Base-by-base conservation (phyloP, 2,888 invertebrate genomes). In the Alcis repandata region DNA sequence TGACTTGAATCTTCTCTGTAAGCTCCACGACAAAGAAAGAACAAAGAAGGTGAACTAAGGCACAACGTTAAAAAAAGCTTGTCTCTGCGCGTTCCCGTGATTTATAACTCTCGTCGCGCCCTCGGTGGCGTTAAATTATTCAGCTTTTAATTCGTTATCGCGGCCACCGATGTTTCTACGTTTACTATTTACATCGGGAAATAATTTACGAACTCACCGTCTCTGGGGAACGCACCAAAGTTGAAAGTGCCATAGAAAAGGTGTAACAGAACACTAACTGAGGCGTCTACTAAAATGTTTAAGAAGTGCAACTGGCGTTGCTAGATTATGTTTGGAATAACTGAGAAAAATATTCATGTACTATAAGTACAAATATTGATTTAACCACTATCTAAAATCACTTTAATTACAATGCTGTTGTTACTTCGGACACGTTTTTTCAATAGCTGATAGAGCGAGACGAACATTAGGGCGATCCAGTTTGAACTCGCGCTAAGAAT, bases 121-220 rank as follows among this genome's bases (percentile, higher is more conserved):
- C 75, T 83, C 84, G 78, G 86, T 84, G 83, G 87, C 87, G 87
- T 89, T 92, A 91, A 90, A 92, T 92, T 90, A 92, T 93, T 92
- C 90, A 91, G 85, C 86, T 89, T 92, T 92, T 92, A 92, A 92
- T 92, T 92, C 88, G 87, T 90, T 90, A 93, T 91, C 89, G 85
- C 87, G 85, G 84, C 87, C 85, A 85, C 87, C 82, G 82, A 82
- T 83, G 87, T 87, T 87, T 81, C 85, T 85, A 80, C 82, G 82
- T 84, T 88, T 85, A 89, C 89, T 91, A 91, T 91, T 91, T 89
- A 90, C 89, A 85, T 82, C 82, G 82, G 78, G 80, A 86, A 86
- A 91, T 91, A 88, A 90, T 90, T 90, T 87, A 89, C 85, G 82
- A 79, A 84, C 79, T 77, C 70, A 78, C 80, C 75, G 68, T 66